Base-by-base conservation (phyloP, 92 coral and sea anemone genomes). In the Bergia sp. region DNA sequence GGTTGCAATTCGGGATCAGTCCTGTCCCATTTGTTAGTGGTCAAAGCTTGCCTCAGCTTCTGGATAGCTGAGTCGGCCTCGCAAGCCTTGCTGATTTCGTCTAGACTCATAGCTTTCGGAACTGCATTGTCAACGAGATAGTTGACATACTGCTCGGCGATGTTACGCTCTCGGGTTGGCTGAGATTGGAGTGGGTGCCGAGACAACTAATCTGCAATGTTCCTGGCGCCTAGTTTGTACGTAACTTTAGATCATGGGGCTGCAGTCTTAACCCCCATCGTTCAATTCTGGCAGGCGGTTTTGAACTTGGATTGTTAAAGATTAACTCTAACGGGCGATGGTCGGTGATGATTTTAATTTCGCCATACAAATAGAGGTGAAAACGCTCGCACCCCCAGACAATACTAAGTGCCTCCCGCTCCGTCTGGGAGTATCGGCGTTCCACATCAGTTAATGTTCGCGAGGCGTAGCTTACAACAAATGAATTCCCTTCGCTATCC, bases 371-470 rank as follows among this genome's bases (percentile, higher is more conserved):
- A 38, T 85, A 90, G 18, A 79, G 53, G 39, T 85, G 92, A 67
- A 90, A 85, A 16, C 84, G 82, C 69, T 85, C 86, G 29, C 89
- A 85, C 41, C 86, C 89, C 89, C 92, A 90, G 2, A 85, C 82
- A 80, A 85, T 73, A 72, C 82, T 80, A 0, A 90, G 53, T 37
- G 92, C 92, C n/a, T 90, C 92, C 7, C 87, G 90, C 76, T 90
- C 90, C 37, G 82, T 90, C 81, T 90, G 90, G 44, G 86, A 90
- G 43, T 90, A 90, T 64, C 90, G 50, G 78, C 88, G 92, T 23
- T 90, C 92, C 7, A 90, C 90, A 11, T 77, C 74, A 21, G 89
- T 77, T 23, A 90, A 66, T 38, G 87, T 86, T 44, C 92, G 90
- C 81, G 90, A 86, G 12, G 90, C 80, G 53, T 90, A 81, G n/a